Evolutionary conservation across 2,797 vertebrate species (phyloP).

Genomic region (Arnoldichthys spilopterus): DNA sequence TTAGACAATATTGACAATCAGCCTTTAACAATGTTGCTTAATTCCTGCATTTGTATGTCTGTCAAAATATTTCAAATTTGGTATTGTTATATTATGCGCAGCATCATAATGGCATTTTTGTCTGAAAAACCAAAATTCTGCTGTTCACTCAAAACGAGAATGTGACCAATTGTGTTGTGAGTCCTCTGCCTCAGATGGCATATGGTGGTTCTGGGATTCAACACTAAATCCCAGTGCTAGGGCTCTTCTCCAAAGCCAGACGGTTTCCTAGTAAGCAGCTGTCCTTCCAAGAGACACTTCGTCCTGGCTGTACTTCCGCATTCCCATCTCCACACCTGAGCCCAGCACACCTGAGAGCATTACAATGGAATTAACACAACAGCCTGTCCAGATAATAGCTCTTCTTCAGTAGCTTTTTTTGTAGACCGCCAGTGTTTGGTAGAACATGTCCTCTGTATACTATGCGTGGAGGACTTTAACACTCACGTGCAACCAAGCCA

Average conservation of each 20-base stretch:
- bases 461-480: conserved; percentile 19
- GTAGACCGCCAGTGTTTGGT: neutral
- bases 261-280: conserved; percentile 33
- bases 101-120: too few relatives aligned
- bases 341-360: conserved; percentile 46
- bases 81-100: too few relatives aligned
- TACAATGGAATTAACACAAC: conserved; percentile 32
- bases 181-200: neutral
- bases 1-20: too few relatives aligned
- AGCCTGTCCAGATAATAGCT: conserved; percentile 31
- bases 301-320: conserved; percentile 17
- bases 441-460: conserved; percentile 8
- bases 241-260: conserved; percentile 5
- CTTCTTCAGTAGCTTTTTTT: conserved; percentile 36
- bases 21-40: neutral
- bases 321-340: conserved; percentile 47
- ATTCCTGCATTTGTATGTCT: neutral
- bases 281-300: conserved; percentile 36
- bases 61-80: neutral
- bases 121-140: neutral
- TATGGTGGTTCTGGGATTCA: neutral
- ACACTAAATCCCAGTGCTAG: neutral
- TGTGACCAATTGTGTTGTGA: neutral
- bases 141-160: neutral
- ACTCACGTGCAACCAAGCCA: conserved; percentile 7